Percentiles rank a stretch among this genome's conserved stretches.
These are phyloP conservation scores for Corapipo altera DNA, from an alignment of 2,113 vertebrate species.

Conservation along the genomic window DNA sequence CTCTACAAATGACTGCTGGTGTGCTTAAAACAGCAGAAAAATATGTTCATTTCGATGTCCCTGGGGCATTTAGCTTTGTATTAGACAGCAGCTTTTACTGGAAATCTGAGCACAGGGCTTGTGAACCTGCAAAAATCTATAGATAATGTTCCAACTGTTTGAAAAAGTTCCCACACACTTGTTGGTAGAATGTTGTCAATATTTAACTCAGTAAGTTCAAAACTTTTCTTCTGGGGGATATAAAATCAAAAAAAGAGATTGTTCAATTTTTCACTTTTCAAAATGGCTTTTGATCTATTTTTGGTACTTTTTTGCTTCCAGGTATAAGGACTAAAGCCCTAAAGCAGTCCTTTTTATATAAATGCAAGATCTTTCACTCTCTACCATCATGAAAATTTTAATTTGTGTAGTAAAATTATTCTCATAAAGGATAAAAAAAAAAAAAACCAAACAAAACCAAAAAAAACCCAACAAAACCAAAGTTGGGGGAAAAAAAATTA, in stretches of 20 bases:
- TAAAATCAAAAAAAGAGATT: not conserved
- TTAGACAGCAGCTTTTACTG: constrained; percentile 41
- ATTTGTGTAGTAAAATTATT: not conserved
- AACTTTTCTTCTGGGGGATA: not conserved
- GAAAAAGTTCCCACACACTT: not conserved
- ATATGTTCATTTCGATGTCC: constrained; percentile 15
- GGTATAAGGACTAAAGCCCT: not conserved
- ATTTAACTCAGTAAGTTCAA: not conserved
- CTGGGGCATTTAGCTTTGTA: constrained; percentile 26
- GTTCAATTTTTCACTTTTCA: not conserved
- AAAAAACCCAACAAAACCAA: not conserved
- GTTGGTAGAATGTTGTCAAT: not conserved
- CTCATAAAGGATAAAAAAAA: not conserved
- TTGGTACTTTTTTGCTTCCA: not conserved
- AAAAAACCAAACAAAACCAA: not conserved
- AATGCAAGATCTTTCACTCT: not conserved
- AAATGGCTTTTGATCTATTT: not conserved
- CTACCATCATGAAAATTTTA: not conserved
- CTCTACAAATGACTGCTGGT: constrained; percentile 27
- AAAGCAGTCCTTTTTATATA: not conserved
- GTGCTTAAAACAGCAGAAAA: constrained; percentile 57
- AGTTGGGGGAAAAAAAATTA: not conserved
- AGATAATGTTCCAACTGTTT: constrained; percentile 29
- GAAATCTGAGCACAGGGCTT: not conserved
- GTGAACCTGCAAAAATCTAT: constrained; percentile 51